Base-by-base conservation (phyloP, 2,797 vertebrate genomes). In the Pangasius djambal region DNA sequence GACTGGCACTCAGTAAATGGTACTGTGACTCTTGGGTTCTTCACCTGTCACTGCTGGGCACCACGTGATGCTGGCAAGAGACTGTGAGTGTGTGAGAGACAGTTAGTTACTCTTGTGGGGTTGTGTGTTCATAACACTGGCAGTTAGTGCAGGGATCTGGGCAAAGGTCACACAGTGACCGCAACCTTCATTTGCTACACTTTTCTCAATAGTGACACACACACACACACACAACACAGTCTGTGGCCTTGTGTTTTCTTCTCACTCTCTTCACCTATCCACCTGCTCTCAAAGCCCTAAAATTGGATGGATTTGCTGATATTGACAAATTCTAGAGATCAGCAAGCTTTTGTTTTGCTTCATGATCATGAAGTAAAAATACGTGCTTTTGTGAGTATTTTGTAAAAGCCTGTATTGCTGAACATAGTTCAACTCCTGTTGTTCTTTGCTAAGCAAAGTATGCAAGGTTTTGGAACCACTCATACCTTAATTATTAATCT, bases 1-100 rank as follows among this genome's bases (percentile, higher is more conserved):
- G 63, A 89, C 69, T 63, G 83, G 81, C 89, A 90, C 84, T 65
- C 59, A 70, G 83, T 22, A 87, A 86, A 87, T 90, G 82, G 85
- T 88, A 89, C 83, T 44, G 72, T 34, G 88, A 83, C 28, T 63
- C 86, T 87, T 74, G 40, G 77, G 83, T 83, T 87, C 86, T 70
- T 88, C 86, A 74, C 86, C 88, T 91, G 69, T 50, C 88, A 83
- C 25, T 63, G 52, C 55, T 65, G 74, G 44, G 55, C 69, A 85
- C 74, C 57, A 79, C 37, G 61, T 78, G 37, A 82, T 75, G 65
- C 78, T 69, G 83, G 70, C 31, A 77, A 48, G 61, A 75, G 57
- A 55, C 34, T 77, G 59, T 75, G 57, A 57, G 59, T 50, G 57
- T 86, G 50, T 88, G 78, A 40, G 69, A 83, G 84, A 59, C 84